Percentiles rank a stretch among this genome's conserved stretches.
phyloP scores from a whole-genome alignment of 1,140 invertebrate species.

The Parapsyche elsis region DNA sequence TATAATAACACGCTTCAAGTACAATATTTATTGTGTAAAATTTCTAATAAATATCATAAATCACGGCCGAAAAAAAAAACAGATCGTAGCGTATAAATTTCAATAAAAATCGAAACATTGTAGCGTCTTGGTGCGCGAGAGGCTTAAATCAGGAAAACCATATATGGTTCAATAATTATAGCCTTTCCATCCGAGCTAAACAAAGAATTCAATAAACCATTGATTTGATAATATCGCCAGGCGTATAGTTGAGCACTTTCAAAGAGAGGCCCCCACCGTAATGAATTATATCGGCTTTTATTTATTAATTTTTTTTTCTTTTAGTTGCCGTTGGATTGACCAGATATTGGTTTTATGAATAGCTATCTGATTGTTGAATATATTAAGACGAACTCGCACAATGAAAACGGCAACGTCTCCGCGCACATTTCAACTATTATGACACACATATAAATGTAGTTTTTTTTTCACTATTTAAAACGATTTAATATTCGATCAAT shows the following conservation, averaged over 20 bases:
- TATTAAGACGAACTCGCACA: slow-evolving; percentile 21
- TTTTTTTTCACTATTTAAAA: not conserved
- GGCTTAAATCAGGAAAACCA: slow-evolving; percentile 53
- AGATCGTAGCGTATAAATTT: too few relatives aligned
- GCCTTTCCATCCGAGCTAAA: slow-evolving; percentile 48
- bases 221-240: slow-evolving; percentile 54
- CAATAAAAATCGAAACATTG: slow-evolving; percentile 2
- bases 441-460: not conserved
- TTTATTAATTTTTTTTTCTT: not conserved
- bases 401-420: not conserved
- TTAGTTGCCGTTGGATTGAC: too few relatives aligned
- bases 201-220: slow-evolving; percentile 57
- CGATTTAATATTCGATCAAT: too few relatives aligned
- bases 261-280: slow-evolving; percentile 43
- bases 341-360: slow-evolving; percentile 32
- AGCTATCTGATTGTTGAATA: slow-evolving; percentile 36
- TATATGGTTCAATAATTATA: slow-evolving; percentile 53
- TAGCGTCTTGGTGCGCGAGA: not conserved
- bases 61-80: too few relatives aligned
- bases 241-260: slow-evolving; percentile 13
- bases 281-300: slow-evolving; percentile 47
- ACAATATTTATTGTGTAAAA: slow-evolving; percentile 20
- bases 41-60: not conserved
- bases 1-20: slow-evolving; percentile 20
- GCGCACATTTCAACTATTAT: too few relatives aligned